Base-by-base conservation (phyloP, 2,888 invertebrate genomes). In the Hartigia nigra region DNA sequence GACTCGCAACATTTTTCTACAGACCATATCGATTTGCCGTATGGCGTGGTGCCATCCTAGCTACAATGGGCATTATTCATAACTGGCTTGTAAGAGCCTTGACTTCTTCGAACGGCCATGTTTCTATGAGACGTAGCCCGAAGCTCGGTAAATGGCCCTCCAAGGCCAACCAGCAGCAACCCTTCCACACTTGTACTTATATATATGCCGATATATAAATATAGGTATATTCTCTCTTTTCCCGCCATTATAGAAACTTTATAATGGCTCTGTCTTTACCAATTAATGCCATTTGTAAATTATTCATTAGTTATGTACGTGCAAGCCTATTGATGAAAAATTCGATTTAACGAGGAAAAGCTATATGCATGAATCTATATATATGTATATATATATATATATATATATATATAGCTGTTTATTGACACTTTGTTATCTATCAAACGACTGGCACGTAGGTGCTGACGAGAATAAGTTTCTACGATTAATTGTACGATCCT, bases 151-250 rank as follows among this genome's bases (percentile, higher is more conserved):
- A 83, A 81, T 80, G 81, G 83, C 79, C 80, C 75, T 80, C 76
- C 83, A 82, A 83, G 82, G 82, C 82, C 80, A 82, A 78, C 70
- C 80, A 12, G 70, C 76, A 75, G 76, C 81, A 83, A 83, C 83
- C 83, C 83, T 83, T 83, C 83, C 77, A 69, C 31, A 32, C 31
- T 23, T 72, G 12, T 70, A 70, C 31, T 39, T 14, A 55, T 23
- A 23, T 55, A 23, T 37, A 14, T n/a, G n/a, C 4, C 14, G 4
- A 4, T 14, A 14, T 39, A 14, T 23, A 37, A 4, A 23, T 55
- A 55, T 2, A 55, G 55, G 55, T 55, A 55, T 55, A 23, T 23
- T 55, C 9, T 9, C 55, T 55, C 2, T 14, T 55, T 55, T 9
- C 23, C 55, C 55, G 9, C 23, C 55, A 23, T 55, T 23, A 9